Base-by-base conservation (phyloP, 2,888 invertebrate genomes). In the Eupithecia abbreviata region DNA sequence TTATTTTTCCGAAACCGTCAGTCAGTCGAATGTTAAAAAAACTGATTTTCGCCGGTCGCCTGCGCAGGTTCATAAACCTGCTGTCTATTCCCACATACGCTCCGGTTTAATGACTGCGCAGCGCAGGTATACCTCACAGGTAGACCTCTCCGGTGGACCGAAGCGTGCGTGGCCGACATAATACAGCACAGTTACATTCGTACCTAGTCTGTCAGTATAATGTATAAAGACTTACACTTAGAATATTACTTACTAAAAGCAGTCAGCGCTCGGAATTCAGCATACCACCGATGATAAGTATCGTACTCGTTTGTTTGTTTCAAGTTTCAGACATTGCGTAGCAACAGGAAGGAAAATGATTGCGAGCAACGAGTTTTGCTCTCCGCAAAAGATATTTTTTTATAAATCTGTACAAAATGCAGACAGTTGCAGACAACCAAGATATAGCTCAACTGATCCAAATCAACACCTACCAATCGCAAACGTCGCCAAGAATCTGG, bases 111-210 rank as follows among this genome's bases (percentile, higher is more conserved):
- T 30, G 30, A 30, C 30, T 30, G 30, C 30, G 30, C 30, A 30
- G 30, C 30, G 30, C 30, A 30, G 30, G 30, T 30, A 30, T 0
- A 30, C 30, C 30, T 30, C 30, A n/a, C n/a, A n/a, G n/a, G 30
- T 30, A 30, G 30, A 30, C 30, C 30, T 30, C 30, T 30, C 30
- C 30, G 30, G 30, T 1, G 30, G 30, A 30, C 30, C 30, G 30
- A 30, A 30, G 30, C 30, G 30, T 30, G 30, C 30, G 30, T 30
- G 30, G 30, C 30, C 30, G 30, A 30, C 30, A 68, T 84, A 85
- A 85, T 85, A 67, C 68, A 75, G 71, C 81, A 82, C 72, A 75
- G 75, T 84, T 83, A 82, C 81, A 79, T 79, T 79, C 65, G 13
- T 18, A 18, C 18, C 18, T 18, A 62, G 62, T 30, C 62, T 4